Percentiles rank a stretch among this genome's conserved stretches.
Evolutionary conservation across 2,888 invertebrate species (phyloP).

Genomic region (Orgyia antiqua): DNA sequence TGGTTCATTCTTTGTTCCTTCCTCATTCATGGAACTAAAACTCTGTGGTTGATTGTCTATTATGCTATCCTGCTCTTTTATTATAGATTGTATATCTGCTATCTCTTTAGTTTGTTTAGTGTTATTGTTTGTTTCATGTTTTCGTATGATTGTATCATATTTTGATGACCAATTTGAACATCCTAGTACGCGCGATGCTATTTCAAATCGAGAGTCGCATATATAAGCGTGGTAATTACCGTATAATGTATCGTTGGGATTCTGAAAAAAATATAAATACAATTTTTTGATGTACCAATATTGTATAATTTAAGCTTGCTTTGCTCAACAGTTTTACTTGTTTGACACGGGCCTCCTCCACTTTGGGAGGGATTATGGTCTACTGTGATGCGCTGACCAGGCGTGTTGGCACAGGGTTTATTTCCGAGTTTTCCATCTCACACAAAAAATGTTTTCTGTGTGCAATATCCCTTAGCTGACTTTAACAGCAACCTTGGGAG

Average conservation of each 20-base stretch:
- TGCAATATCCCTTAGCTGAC: too few species aligned
- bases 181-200: conserved; percentile 84
- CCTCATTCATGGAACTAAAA: conserved; percentile 22
- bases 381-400: too few species aligned
- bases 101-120: conserved; percentile 52
- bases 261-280: conserved; percentile 36
- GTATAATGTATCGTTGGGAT: conserved; percentile 82
- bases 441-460: too few species aligned
- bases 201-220: conserved; percentile 88
- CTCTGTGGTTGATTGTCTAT: conserved; percentile 39
- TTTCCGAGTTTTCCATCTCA: too few species aligned
- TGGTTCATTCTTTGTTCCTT: conserved; percentile 9
- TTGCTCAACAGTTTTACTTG: too few species aligned
- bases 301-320: too few species aligned
- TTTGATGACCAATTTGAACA: conserved; percentile 88
- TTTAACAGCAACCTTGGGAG: too few species aligned
- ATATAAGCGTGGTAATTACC: conserved; percentile 92
- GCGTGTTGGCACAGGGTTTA: too few species aligned
- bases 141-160: conserved; percentile 83
- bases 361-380: too few species aligned
- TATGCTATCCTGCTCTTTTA: conserved; percentile 64
- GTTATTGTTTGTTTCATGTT: conserved; percentile 58
- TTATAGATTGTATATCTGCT: conserved; percentile 29
- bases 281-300: too few species aligned
- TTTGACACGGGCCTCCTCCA: too few species aligned